Conservation (phyloP, 2,888 invertebrate genomes). For the Coleophora flavipennella region DNA sequence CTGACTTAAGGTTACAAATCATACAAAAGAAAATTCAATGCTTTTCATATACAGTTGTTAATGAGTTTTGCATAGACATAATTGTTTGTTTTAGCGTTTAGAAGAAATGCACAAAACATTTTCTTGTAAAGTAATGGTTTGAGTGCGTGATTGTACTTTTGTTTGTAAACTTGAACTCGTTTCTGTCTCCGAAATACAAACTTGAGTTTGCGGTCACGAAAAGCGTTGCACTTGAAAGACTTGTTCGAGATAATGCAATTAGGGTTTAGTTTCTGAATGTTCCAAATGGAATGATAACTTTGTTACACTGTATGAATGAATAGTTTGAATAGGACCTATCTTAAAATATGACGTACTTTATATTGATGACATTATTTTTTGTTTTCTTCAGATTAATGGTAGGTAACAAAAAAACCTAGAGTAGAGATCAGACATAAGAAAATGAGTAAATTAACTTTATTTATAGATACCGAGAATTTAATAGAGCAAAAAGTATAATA, state of each 20-base stretch:
- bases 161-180: constrained; percentile 61
- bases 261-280: too few species aligned
- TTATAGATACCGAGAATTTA: too few species aligned
- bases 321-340: constrained; percentile 10
- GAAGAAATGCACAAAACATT: constrained; percentile 5
- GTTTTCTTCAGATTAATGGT: constrained; percentile 2
- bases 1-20: constrained; percentile 17
- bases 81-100: constrained; percentile 24
- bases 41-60: constrained; percentile 22
- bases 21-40: background rate
- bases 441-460: background rate
- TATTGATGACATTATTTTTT: constrained; percentile 15
- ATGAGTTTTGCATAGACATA: constrained; percentile 36
- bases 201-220: too few species aligned
- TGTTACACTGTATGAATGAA: constrained; percentile 36
- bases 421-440: too few species aligned
- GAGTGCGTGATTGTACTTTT: constrained; percentile 34
- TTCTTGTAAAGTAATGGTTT: constrained; percentile 24
- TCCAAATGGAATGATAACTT: too few species aligned
- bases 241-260: too few species aligned
- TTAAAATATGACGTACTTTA: constrained; percentile 22
- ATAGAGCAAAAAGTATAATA: too few species aligned
- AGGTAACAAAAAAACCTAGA: too few species aligned
- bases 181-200: constrained; percentile 12
- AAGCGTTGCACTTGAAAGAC: too few species aligned